Conservation (phyloP, 1,140 invertebrate genomes). For the Lepidurus packardi region DNA sequence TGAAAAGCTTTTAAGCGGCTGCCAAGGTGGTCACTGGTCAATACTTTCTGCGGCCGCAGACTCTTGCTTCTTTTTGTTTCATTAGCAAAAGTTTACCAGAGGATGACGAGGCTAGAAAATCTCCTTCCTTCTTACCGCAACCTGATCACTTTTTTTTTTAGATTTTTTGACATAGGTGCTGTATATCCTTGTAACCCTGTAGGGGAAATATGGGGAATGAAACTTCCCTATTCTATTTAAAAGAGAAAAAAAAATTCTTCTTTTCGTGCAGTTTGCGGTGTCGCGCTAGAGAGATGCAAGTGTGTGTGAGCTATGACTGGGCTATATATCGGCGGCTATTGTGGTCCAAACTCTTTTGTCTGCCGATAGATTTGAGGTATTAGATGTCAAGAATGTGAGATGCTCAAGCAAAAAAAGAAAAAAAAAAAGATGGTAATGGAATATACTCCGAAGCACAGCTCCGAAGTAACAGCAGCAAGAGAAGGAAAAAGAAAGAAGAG, state of each 20-base stretch:
- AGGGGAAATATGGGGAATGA: background rate
- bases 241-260: background rate
- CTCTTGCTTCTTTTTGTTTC: constrained; percentile 16
- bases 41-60: background rate
- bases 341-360: background rate
- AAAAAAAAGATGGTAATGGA: background rate
- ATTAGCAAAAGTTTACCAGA: background rate
- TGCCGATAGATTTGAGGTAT: constrained; percentile 15
- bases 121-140: background rate
- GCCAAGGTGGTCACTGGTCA: constrained; percentile 20
- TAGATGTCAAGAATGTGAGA: constrained; percentile 15
- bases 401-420: background rate
- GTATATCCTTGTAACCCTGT: background rate
- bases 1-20: constrained; percentile 16
- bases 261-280: background rate
- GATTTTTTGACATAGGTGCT: background rate
- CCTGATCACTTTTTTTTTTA: background rate
- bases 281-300: background rate
- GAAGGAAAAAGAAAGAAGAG: background rate
- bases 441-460: too few species aligned
- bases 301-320: constrained; percentile 12
- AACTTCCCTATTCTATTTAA: background rate
- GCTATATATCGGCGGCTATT: constrained; percentile 18
- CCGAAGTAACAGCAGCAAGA: too few species aligned
- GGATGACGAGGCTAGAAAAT: background rate